These are phyloP conservation scores for Calonectris borealis DNA, from an alignment of 2,113 vertebrate species.

Conservation along the genomic window DNA sequence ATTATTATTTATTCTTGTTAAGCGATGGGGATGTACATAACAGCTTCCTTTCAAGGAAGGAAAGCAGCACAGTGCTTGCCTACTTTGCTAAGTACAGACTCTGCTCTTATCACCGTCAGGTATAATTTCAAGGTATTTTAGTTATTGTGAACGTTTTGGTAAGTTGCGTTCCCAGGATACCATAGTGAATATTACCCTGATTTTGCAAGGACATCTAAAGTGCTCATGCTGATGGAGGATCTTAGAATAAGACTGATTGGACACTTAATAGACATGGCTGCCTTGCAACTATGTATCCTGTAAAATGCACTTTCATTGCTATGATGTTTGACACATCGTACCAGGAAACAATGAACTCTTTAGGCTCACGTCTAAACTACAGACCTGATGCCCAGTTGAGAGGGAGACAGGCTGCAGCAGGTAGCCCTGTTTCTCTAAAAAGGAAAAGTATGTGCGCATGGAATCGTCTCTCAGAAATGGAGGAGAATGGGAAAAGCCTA, in stretches of 20 bases:
- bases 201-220: not conserved
- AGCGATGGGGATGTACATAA: not conserved
- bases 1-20: not conserved
- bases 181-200: not conserved
- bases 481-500: not conserved
- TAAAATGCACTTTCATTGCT: rapidly evolving
- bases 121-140: not conserved
- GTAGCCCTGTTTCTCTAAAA: not conserved
- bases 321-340: not conserved
- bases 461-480: not conserved
- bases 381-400: not conserved
- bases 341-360: not conserved
- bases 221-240: rapidly evolving
- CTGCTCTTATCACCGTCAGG: rapidly evolving
- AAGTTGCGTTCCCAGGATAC: not conserved
- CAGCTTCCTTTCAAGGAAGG: not conserved
- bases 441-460: not conserved
- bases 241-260: not conserved
- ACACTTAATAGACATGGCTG: not conserved
- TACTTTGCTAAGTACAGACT: not conserved
- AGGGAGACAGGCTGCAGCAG: not conserved
- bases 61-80: not conserved
- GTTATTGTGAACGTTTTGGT: not conserved
- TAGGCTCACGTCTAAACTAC: rapidly evolving
- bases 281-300: not conserved